Evolutionary conservation across 2,113 vertebrate species (phyloP).

Genomic region (Alectura lathami): DNA sequence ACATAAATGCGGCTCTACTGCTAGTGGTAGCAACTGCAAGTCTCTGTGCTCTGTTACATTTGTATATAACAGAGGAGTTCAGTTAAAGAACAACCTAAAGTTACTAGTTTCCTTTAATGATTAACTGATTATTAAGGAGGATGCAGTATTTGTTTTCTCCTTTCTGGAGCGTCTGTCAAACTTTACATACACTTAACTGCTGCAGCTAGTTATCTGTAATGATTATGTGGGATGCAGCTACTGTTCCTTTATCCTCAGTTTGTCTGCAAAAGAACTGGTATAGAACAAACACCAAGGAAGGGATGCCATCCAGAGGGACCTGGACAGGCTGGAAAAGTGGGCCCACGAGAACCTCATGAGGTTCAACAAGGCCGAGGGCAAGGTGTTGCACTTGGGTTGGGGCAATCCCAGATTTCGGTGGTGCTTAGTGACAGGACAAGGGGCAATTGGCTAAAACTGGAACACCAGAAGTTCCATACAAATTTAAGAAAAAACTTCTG

Average conservation of each 20-base stretch:
- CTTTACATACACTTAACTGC: background rate
- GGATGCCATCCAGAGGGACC: too few species aligned
- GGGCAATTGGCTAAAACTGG: too few species aligned
- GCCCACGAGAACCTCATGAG: too few species aligned
- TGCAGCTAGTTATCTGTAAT: background rate
- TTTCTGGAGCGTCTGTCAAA: background rate
- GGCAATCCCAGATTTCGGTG: too few species aligned
- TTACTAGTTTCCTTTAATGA: background rate
- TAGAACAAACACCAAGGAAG: background rate
- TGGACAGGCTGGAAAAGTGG: too few species aligned
- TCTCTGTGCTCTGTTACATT: background rate
- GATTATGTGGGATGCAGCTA: background rate
- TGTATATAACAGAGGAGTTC: background rate
- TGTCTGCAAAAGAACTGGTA: background rate
- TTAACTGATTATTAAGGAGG: background rate
- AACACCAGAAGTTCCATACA: too few species aligned
- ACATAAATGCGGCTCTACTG: background rate
- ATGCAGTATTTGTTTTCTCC: background rate
- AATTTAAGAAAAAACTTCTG: too few species aligned
- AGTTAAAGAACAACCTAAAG: background rate
- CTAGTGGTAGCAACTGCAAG: background rate
- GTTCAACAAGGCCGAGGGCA: too few species aligned
- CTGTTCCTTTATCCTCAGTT: background rate
- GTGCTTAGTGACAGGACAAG: too few species aligned
- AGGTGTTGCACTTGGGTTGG: too few species aligned